Percentiles rank a stretch among this genome's conserved stretches.
phyloP scores from a whole-genome alignment of 1,140 invertebrate genomes.

The Drosophila littoralis region DNA sequence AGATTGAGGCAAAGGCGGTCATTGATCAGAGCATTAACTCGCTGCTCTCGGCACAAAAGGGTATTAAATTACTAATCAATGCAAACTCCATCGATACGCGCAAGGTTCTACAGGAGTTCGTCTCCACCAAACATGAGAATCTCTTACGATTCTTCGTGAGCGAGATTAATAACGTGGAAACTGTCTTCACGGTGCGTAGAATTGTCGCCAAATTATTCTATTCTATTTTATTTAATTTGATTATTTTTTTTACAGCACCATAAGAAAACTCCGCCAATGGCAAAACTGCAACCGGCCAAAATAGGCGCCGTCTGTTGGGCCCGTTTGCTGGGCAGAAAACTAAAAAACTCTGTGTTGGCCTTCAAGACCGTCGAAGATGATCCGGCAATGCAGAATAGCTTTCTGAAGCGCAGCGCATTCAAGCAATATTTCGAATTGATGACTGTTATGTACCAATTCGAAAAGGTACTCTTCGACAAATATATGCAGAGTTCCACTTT shows the following conservation, averaged over 20 bases:
- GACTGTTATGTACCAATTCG: conserved; percentile 90
- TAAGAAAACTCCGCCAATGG: conserved; percentile 89
- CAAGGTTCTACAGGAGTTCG: conserved; percentile 88
- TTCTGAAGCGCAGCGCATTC: conserved; percentile 90
- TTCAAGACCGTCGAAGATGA: conserved; percentile 90
- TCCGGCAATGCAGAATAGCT: conserved; percentile 87
- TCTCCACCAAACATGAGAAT: conserved; percentile 93
- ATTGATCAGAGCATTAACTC: conserved; percentile 94
- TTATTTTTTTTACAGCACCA: conserved; percentile 88
- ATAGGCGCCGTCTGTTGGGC: conserved; percentile 94
- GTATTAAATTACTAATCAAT: conserved; percentile 91
- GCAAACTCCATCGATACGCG: conserved; percentile 92
- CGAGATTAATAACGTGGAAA: conserved; percentile 90
- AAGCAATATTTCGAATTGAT: conserved; percentile 90
- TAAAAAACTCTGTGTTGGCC: conserved; percentile 91
- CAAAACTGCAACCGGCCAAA: conserved; percentile 90
- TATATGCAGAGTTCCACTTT: conserved; percentile 87
- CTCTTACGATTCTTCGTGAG: conserved; percentile 93
- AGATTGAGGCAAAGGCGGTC: conserved; percentile 92
- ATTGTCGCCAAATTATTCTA: not conserved
- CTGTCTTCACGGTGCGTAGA: conserved; percentile 87
- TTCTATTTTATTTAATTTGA: too few species aligned
- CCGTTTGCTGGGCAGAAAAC: conserved; percentile 89
- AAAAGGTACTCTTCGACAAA: conserved; percentile 88
- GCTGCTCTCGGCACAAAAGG: conserved; percentile 91